A percentile compares a stretch with the other conserved stretches of the same genome.
These are phyloP conservation scores for Azorinus chamasolen DNA, from an alignment of 2,888 invertebrate species.

Conservation along the genomic window DNA sequence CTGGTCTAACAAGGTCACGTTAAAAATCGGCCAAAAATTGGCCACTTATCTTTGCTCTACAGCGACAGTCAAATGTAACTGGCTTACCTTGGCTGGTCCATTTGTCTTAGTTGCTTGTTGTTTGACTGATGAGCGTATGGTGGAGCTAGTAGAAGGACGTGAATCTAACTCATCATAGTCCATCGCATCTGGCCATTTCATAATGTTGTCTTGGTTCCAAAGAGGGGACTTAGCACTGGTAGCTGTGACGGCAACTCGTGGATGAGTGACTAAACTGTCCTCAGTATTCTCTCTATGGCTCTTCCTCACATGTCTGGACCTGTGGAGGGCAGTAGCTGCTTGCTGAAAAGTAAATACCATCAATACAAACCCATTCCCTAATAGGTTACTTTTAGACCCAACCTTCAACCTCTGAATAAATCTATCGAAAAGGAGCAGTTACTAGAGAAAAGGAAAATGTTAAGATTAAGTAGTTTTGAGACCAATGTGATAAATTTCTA, in stretches of 20 bases:
- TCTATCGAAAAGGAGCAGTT: too few relatives aligned
- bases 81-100: conserved; percentile 24
- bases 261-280: conserved; percentile 36
- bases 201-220: conserved; percentile 74
- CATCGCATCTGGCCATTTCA: conserved; percentile 75
- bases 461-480: too few relatives aligned
- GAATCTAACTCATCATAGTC: conserved; percentile 51
- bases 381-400: too few relatives aligned
- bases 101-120: conserved; percentile 38
- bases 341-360: conserved; percentile 4
- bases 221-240: conserved; percentile 53
- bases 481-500: too few relatives aligned
- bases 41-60: too few relatives aligned
- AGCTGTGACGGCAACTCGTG: conserved; percentile 26
- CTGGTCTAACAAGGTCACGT: too few relatives aligned
- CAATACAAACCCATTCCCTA: too few relatives aligned
- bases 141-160: conserved; percentile 55
- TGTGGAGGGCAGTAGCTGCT: conserved; percentile 31
- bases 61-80: too few relatives aligned
- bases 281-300: conserved; percentile 50
- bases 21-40: too few relatives aligned
- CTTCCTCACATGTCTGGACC: conserved; percentile 52
- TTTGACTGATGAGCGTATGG: conserved; percentile 22
- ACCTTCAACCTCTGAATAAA: too few relatives aligned
- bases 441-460: too few relatives aligned